Base-by-base conservation (phyloP, 2,797 vertebrate genomes). In the Okamejei kenojei region DNA sequence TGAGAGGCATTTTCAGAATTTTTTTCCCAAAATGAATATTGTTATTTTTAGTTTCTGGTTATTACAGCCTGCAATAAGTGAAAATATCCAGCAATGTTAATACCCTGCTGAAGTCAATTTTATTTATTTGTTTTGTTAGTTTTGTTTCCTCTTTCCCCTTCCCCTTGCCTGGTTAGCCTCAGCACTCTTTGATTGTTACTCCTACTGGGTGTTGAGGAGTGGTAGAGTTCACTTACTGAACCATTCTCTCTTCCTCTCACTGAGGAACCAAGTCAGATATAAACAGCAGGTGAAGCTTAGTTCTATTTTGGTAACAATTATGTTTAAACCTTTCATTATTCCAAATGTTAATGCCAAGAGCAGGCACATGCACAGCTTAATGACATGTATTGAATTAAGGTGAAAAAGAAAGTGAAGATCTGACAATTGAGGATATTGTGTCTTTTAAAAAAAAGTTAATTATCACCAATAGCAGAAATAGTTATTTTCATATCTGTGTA, bases 1-100 rank as follows among this genome's bases (percentile, higher is more conserved):
- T 23, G 35, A 45, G 23, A 54, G 26, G 38, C 38, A 54, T 26
- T 35, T 65, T 68, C 63, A 63, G 2, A 10, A 10, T 76, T 58
- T 74, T 54, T 13, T 32, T 45, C 21, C 45, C 45, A 45, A 45
- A 71, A 74, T 73, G 45, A 74, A 54, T 38, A 26, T 45, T 26
- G 23, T 73, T 74, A 91, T 91, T 91, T 91, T 74, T 74, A 91
- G 32, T 26, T 76, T 92, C 58, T 63, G 82, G 29, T 88, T 32
- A 45, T 23, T 74, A 38, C 35, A 54, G 35, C 9, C 38, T 26
- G 9, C 68, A 23, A 45, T 21, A 68, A 26, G 11, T n/a, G 63
- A n/a, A 84, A 79, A 82, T 23, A n/a, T 58, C 26, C 74, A 80
- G 21, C n/a, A 86, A 92, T 71, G n/a, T 15, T 58, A 91, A 74